A percentile compares a stretch with the other conserved stretches of the same genome.
Conservation (phyloP, 2,113 vertebrate species). For the Meriones unguiculatus region DNA sequence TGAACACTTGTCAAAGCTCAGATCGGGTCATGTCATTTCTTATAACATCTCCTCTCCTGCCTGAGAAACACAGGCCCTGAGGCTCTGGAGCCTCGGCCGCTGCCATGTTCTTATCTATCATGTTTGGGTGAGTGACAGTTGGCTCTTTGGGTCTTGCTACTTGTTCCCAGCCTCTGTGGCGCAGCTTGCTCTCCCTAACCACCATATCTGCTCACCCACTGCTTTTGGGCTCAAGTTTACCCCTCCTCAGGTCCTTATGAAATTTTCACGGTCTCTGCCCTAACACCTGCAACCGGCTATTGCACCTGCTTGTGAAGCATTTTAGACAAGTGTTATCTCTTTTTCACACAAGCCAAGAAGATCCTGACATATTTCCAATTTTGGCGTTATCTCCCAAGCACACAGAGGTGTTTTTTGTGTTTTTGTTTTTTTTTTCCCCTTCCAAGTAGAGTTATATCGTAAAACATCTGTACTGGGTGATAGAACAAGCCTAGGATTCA, state of each 20-base stretch:
- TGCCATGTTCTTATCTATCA: background rate
- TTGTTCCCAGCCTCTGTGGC: background rate
- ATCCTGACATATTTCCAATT: background rate
- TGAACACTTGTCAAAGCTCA: background rate
- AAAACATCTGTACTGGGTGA: background rate
- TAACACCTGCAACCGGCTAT: background rate
- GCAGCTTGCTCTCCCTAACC: background rate
- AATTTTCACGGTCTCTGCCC: background rate
- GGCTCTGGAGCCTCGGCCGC: background rate
- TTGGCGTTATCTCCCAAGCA: background rate
- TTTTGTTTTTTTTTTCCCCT: background rate
- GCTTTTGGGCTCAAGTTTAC: background rate
- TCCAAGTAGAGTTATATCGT: background rate
- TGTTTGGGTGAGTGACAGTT: background rate
- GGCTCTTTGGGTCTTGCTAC: background rate
- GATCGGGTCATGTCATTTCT: background rate
- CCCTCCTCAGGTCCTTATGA: background rate
- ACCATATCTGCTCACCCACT: background rate
- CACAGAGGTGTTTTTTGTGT: background rate
- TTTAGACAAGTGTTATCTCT: background rate
- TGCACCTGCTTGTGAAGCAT: background rate
- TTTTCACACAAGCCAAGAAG: background rate
- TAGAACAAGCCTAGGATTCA: background rate
- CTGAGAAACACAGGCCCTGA: background rate
- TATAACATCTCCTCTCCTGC: background rate